Percentiles rank a stretch among this genome's conserved stretches.
Conservation (phyloP, 2,888 invertebrate genomes). For the Therioaphis trifolii region DNA sequence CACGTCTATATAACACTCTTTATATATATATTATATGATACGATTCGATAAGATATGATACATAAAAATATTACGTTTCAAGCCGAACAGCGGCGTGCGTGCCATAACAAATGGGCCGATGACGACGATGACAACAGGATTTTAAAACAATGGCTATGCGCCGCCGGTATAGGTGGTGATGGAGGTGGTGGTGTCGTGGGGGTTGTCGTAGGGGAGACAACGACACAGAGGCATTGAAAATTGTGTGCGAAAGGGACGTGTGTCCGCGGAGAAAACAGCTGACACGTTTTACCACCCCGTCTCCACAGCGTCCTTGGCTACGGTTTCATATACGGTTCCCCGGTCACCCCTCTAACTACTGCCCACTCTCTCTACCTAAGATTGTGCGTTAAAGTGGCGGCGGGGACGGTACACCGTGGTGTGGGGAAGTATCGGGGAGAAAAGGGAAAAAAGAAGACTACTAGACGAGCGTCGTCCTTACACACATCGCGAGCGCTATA, state of each 20-base stretch:
- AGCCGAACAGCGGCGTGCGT: not conserved
- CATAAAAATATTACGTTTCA: slow-evolving; percentile 34
- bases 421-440: too few species aligned
- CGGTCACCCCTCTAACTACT: not conserved
- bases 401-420: too few species aligned
- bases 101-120: slow-evolving; percentile 38
- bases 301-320: too few species aligned
- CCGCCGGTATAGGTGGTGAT: not conserved
- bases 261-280: slow-evolving; percentile 12
- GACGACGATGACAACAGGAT: slow-evolving; percentile 3
- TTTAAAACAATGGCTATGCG: slow-evolving; percentile 18
- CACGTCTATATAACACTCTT: not conserved
- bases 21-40: not conserved
- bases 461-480: not conserved
- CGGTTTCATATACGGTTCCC: not conserved
- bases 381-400: too few species aligned
- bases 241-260: not conserved
- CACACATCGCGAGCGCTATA: not conserved
- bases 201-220: not conserved
- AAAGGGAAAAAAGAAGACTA: not conserved
- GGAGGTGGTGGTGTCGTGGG: too few species aligned
- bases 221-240: not conserved
- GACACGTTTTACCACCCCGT: slow-evolving; percentile 5
- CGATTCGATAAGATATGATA: too few species aligned
- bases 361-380: too few species aligned